A percentile compares a stretch with the other conserved stretches of the same genome.
Evolutionary conservation across 2,797 vertebrate species (phyloP).

Genomic region (Buceros bicornis): DNA sequence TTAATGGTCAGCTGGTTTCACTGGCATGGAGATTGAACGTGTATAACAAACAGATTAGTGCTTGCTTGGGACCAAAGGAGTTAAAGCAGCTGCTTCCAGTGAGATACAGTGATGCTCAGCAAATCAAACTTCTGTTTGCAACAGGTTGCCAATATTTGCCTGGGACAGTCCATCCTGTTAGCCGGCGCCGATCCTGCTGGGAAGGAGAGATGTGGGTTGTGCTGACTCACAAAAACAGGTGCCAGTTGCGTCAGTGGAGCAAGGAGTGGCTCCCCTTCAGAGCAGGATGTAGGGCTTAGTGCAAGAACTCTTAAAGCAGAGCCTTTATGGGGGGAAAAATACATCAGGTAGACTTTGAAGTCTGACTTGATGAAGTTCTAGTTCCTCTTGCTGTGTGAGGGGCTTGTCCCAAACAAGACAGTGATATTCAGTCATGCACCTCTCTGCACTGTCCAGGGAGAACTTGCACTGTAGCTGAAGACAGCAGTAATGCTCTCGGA

Average conservation of each 20-base stretch:
- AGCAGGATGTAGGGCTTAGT: neutral
- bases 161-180: neutral
- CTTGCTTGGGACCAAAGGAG: neutral
- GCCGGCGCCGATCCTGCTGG: neutral
- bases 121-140: neutral
- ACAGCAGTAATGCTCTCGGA: neutral
- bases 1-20: neutral
- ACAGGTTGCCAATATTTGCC: neutral
- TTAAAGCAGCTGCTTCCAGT: neutral
- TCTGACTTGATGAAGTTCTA: neutral
- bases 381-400: neutral
- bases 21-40: neutral
- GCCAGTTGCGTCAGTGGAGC: neutral
- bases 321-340: neutral
- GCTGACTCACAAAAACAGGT: neutral
- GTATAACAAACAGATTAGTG: neutral
- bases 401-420: neutral
- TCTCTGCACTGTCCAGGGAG: neutral
- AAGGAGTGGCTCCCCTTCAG: conserved; percentile 26
- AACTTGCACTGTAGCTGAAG: neutral
- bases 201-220: neutral
- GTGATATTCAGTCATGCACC: neutral
- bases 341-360: neutral
- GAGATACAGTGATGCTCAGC: neutral
- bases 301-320: neutral